Base-by-base conservation (phyloP, 2,888 invertebrate genomes). In the Crepidodera aurea region DNA sequence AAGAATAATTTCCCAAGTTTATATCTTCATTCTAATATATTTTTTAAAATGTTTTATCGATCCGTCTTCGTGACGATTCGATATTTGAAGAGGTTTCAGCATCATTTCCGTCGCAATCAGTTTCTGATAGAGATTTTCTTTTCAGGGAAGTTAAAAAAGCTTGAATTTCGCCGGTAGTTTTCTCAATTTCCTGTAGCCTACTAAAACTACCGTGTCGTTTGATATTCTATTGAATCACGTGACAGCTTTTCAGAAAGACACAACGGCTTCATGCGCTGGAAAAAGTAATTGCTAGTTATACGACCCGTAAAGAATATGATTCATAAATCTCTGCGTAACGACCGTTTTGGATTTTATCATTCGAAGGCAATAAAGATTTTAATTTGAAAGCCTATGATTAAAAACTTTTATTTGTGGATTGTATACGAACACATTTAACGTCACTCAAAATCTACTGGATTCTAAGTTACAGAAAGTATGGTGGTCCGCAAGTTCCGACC, bases 61-160 rank as follows among this genome's bases (percentile, higher is more conserved):
- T 22, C 22, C 15, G 22, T 10, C n/a, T 19, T 44, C 13, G 44
- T 22, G 51, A 34, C 51, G 29, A 34, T 51, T 59, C 59, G 51
- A 42, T 34, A 46, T 59, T 59, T 59, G 59, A 51, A 44, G 32
- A 40, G 51, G 34, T 51, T 59, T 34, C 51, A 44, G 7, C 51
- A 37, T 59, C 59, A 59, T 59, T 59, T 59, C 59, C 51, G 59
- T 42, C 44, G 34, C 51, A 59, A 59, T 59, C 51, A 59, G 16
- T 18, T 44, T 25, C 40, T 46, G 51, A 59, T 59, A 40, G 34
- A 19, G 15, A 51, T 32, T 37, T 39, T 42, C 25, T 57, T 57
- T 50, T 39, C 37, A 15, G 1, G 1, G 34, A 32, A 4, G 48
- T 22, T 37, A 39, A 50, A 25, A 44, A 39, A 46, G 16, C 57